Base-by-base conservation (phyloP, 2,888 invertebrate species). In the Rotaria macrura region DNA sequence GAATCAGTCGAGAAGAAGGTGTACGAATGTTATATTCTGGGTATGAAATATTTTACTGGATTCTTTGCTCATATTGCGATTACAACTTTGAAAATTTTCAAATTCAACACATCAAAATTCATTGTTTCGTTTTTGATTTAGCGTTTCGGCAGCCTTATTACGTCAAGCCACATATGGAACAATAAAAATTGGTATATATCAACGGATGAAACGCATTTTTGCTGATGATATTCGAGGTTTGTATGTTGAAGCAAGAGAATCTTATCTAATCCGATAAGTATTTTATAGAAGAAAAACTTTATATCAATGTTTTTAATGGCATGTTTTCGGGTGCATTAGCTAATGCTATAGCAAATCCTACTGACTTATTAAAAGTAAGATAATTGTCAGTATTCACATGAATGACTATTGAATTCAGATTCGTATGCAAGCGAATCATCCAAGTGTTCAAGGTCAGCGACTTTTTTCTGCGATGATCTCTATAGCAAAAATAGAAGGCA, bases 81-180 rank as follows among this genome's bases (percentile, higher is more conserved):
- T 43, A n/a, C n/a, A n/a, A n/a, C n/a, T n/a, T n/a, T n/a, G n/a
- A n/a, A n/a, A n/a, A n/a, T n/a, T n/a, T n/a, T n/a, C n/a, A n/a
- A n/a, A n/a, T n/a, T n/a, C n/a, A n/a, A n/a, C n/a, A n/a, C n/a
- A 49, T 49, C 10, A 25, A n/a, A 12, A 43, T 47, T 34, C 29
- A 47, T 47, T 47, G 9, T 29, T 12, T 34, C 34, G 1, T 65
- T 65, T 34, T 34, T 34, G 6, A 34, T 79, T n/a, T n/a, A 96
- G 96, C 85, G 95, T 97, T 89, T 94, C 94, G 93, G 96, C 96
- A 85, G 96, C 97, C 79, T 94, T 97, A 85, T 92, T 97, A 86
- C 93, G 96, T 5, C 97, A 97, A 91, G 95, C 96, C 52, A 96
- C 95, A 65, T 97, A 97, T 92, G 97, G 97, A 88, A 96, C 96